Base-by-base conservation (phyloP, 2,113 vertebrate genomes). In the Tenebrosternarchus preto region DNA sequence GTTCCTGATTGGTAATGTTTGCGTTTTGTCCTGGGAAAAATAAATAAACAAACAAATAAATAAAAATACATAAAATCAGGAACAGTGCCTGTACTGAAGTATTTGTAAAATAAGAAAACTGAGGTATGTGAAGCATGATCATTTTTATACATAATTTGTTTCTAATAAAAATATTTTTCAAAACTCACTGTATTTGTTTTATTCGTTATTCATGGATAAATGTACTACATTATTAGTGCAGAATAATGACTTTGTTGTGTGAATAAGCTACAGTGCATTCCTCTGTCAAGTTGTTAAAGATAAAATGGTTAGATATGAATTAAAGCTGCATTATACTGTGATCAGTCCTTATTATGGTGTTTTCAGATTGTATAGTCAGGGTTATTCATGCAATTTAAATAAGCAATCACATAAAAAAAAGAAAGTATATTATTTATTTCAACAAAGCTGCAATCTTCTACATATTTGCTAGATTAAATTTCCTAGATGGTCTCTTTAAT, bases 151-250 rank as follows among this genome's bases (percentile, higher is more conserved):
- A 82, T 85, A 82, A 88, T 86, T 91, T 92, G 95, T 98, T 98
- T 98, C 95, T 97, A 98, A 98, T 98, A 98, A 97, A 95, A 96
- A 90, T 95, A 93, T 96, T 98, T 97, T 94, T 89, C 95, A 98
- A 93, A 91, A 85, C 0, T 67, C 36, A 73, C 29, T 68, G 69
- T 73, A 67, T 25, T 73, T 82, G 24, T 73, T 64, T 59, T 36
- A 36, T 75, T 22, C 0, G 11, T 77, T 46, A 68, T 53, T 76
- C 22, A 19, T 39, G 27, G 24, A 22, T 24, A 24, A 66, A 64
- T 55, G 15, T n/a, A 16, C 4, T 24, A 50, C 22, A 55, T 12
- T 63, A 33, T 66, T 27, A 66, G 19, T 53, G 19, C n/a, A 1
- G 66, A 68, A 39, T 55, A 66, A 66, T 76, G 27, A 55, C 17